Conservation (phyloP, 2,888 invertebrate species). For the Patella pellucida region DNA sequence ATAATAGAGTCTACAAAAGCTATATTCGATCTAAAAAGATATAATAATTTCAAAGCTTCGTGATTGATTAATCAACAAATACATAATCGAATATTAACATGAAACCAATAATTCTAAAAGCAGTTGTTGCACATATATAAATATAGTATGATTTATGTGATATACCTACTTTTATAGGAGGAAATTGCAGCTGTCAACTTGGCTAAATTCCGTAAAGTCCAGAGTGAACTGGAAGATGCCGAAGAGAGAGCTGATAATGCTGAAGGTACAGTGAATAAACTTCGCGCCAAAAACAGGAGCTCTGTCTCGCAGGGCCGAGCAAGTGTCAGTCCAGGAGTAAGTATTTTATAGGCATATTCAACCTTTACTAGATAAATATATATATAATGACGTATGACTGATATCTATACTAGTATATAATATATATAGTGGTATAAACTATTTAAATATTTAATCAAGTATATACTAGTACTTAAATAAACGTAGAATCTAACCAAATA, state of each 20-base stretch:
- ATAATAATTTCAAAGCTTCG: neutral
- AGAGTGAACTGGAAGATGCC: constrained; percentile 73
- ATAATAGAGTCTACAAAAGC: neutral
- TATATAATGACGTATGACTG: neutral
- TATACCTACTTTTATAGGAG: constrained; percentile 58
- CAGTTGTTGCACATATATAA: neutral
- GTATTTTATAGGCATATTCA: constrained; percentile 19
- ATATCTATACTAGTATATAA: neutral
- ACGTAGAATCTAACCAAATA: neutral
- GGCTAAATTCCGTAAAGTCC: constrained; percentile 74
- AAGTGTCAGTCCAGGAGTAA: constrained; percentile 45
- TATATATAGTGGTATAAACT: neutral
- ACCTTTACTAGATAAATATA: neutral
- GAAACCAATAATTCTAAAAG: too few relatives aligned
- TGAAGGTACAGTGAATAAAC: constrained; percentile 72
- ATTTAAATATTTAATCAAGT: too few relatives aligned
- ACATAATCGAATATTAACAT: too few relatives aligned
- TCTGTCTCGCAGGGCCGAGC: constrained; percentile 64
- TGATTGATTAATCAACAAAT: neutral
- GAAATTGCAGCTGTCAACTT: constrained; percentile 73
- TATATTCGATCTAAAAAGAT: too few relatives aligned
- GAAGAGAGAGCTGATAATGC: constrained; percentile 74
- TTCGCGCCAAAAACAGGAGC: constrained; percentile 71
- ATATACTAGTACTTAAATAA: too few relatives aligned
- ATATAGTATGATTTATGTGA: neutral